These are phyloP conservation scores for Heliocidaris tuberculata DNA, from an alignment of 35 echinoderm and acorn worm genomes.

Conservation along the genomic window DNA sequence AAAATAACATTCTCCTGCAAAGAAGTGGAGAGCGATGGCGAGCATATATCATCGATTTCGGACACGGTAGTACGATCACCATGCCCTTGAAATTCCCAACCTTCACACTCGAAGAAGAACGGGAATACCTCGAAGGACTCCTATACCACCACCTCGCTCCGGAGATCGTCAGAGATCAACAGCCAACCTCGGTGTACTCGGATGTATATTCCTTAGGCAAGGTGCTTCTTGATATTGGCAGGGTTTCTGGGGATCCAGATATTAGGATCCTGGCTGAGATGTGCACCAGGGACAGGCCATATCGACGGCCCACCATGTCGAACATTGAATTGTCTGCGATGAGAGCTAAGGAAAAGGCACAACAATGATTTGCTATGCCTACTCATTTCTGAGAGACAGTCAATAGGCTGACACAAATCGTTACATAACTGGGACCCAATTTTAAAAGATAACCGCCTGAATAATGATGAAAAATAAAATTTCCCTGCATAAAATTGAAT, in stretches of 20 bases:
- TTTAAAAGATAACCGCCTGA: neutral
- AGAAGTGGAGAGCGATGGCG: slow-evolving; percentile 25
- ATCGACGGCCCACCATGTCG: slow-evolving; percentile 9
- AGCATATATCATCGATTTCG: slow-evolving; percentile 41
- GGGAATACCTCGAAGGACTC: neutral
- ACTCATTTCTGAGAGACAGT: neutral
- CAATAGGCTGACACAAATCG: too few species aligned
- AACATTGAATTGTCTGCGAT: slow-evolving; percentile 8
- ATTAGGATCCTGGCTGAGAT: slow-evolving; percentile 10
- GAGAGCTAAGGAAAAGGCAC: neutral
- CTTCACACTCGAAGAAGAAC: slow-evolving; percentile 1
- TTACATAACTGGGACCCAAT: too few species aligned
- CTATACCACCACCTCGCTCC: slow-evolving; percentile 41
- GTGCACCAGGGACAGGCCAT: slow-evolving; percentile 8
- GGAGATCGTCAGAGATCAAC: slow-evolving; percentile 9
- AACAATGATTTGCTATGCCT: neutral
- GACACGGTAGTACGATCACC: slow-evolving; percentile 22
- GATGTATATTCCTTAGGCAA: slow-evolving; percentile 24
- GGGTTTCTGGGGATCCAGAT: neutral
- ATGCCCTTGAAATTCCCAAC: neutral
- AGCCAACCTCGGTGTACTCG: slow-evolving; percentile 3
- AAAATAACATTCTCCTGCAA: slow-evolving; percentile 34
- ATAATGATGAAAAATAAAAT: neutral
- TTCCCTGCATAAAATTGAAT: neutral
- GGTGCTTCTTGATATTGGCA: slow-evolving; percentile 5